Base-by-base conservation (phyloP, 2,888 invertebrate species). In the Encarsia formosa region DNA sequence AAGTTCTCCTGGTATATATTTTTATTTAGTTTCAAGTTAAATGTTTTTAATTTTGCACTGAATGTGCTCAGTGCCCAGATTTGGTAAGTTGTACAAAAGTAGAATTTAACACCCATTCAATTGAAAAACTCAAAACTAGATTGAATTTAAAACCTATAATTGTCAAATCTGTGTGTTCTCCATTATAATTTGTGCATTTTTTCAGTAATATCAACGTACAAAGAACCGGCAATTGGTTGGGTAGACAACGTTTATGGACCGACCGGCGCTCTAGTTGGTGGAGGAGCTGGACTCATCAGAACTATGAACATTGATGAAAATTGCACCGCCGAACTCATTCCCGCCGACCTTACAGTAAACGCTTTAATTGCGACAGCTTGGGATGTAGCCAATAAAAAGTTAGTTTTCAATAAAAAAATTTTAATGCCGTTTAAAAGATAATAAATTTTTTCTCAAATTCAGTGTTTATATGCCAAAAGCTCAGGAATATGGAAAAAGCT, bases 231-330 rank as follows among this genome's bases (percentile, higher is more conserved):
- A 3, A 69, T 77, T 59, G 85, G 85, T 5, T 87, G 87, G 87
- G 79, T 84, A 51, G 86, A 86, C 68, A 87, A 85, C 67, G 75
- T 81, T 51, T 84, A 83, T 66, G 87, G 87, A 19, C 76, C 77
- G 40, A 75, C 75, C 11, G 75, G 76, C 26, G 67, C 75, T 20
- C 53, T 77, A 13, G 75, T 76, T 19, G 79, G 77, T 4, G 70
- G 74, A 13, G 81, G 82, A 9, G 78, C 81, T 49, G 87, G 87
- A 9, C 70, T 86, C 1, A 65, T 87, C 24, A 68, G 76, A 31
- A 68, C 74, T 0, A 58, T 73, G 13, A 63, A 67, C 8, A 59
- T 70, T 1, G 65, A 73, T 35, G 49, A 63, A 3, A 53, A 67
- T n/a, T 64, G 67, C 9, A 61, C 65, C 34, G 75, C 75, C 1